These are phyloP conservation scores for Camponotus vicinus DNA, from an alignment of 1,140 invertebrate species.

Conservation along the genomic window DNA sequence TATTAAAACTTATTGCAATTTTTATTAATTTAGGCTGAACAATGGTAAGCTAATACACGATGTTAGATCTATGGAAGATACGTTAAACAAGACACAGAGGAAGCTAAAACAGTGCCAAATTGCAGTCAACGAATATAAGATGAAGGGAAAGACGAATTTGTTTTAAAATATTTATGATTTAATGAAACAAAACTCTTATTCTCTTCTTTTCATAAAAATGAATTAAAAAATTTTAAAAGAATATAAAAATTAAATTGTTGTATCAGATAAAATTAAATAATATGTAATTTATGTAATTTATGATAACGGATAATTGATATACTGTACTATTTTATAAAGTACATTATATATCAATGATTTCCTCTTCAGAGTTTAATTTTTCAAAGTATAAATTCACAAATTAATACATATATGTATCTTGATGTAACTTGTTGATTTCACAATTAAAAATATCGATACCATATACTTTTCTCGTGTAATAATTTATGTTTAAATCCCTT, in stretches of 20 bases:
- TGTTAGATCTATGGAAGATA: background rate
- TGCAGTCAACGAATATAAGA: background rate
- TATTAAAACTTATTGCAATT: background rate
- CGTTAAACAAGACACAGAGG: constrained; percentile 15
- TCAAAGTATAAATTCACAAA: background rate
- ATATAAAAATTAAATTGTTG: background rate
- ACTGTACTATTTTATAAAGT: background rate
- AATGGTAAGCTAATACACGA: background rate
- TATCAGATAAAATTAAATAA: constrained; percentile 15
- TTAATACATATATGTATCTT: background rate
- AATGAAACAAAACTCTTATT: background rate
- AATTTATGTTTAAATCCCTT: background rate
- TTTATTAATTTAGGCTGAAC: constrained; percentile 12
- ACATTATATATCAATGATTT: background rate
- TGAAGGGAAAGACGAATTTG: background rate
- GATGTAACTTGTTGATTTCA: background rate
- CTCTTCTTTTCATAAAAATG: background rate
- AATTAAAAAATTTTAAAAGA: background rate
- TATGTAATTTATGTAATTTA: constrained; percentile 10
- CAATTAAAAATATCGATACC: background rate
- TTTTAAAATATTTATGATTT: background rate
- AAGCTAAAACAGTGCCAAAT: constrained; percentile 33
- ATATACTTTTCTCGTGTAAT: background rate
- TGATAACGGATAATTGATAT: background rate
- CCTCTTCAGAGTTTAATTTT: background rate